These are phyloP conservation scores for Orchestes rusci DNA, from an alignment of 2,888 invertebrate species.

Conservation along the genomic window DNA sequence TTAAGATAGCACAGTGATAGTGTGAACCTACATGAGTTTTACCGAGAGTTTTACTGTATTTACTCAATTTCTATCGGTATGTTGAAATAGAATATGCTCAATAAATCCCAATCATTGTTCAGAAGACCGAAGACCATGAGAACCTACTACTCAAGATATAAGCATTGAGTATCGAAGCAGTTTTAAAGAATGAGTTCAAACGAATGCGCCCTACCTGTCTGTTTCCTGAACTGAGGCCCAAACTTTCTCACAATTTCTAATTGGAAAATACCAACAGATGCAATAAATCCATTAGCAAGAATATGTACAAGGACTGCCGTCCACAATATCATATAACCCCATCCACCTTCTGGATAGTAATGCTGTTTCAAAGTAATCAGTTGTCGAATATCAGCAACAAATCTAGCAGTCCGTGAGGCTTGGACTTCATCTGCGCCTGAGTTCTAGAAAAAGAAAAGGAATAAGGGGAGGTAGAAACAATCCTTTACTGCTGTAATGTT, in stretches of 20 bases:
- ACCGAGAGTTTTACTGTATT: too few relatives aligned
- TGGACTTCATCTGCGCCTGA: constrained; percentile 44
- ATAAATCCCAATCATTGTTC: too few relatives aligned
- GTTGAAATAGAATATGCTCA: too few relatives aligned
- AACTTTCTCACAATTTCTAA: constrained; percentile 43
- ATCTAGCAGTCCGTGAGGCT: constrained; percentile 48
- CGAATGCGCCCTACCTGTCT: constrained; percentile 64
- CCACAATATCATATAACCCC: constrained; percentile 77
- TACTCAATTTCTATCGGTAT: too few relatives aligned
- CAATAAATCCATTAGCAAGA: constrained; percentile 67
- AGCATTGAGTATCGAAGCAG: too few relatives aligned
- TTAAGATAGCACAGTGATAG: not conserved
- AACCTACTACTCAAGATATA: too few relatives aligned
- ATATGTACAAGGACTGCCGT: constrained; percentile 68
- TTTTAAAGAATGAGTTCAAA: too few relatives aligned
- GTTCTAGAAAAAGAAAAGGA: constrained; percentile 31
- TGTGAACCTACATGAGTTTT: too few relatives aligned
- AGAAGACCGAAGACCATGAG: too few relatives aligned
- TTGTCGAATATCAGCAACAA: constrained; percentile 50
- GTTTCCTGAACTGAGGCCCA: constrained; percentile 52
- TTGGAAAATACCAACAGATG: constrained; percentile 50
- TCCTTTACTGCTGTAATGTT: too few relatives aligned
- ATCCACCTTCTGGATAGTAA: constrained; percentile 82
- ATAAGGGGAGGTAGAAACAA: not conserved
- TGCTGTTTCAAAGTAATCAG: constrained; percentile 67